Conservation (phyloP, 2,113 vertebrate species). For the Manacus vitellinus region DNA sequence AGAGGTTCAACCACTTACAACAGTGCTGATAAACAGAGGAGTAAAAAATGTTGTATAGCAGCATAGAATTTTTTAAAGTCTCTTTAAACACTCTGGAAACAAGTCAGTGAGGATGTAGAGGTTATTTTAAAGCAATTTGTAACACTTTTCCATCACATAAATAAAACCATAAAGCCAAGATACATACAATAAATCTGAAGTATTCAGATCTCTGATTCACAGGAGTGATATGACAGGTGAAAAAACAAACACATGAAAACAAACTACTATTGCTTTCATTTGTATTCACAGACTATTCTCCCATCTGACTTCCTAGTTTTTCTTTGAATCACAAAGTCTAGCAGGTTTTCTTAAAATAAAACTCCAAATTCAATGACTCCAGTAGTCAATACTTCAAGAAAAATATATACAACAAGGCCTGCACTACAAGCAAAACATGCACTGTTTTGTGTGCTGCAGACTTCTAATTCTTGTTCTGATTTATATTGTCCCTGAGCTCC, state of each 20-base stretch:
- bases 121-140: neutral
- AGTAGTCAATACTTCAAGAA: neutral
- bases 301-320: neutral
- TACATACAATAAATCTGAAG: neutral
- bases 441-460: neutral
- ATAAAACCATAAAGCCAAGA: neutral
- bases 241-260: neutral
- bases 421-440: neutral
- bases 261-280: neutral
- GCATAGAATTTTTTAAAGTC: neutral
- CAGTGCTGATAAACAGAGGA: neutral
- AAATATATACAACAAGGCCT: neutral
- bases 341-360: neutral
- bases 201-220: neutral
- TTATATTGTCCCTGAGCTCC: neutral
- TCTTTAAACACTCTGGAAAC: neutral
- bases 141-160: neutral
- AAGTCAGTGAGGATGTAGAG: neutral
- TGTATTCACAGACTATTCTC: neutral
- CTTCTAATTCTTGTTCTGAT: neutral
- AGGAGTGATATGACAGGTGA: neutral
- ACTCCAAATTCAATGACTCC: neutral
- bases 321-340: neutral
- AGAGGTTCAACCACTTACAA: neutral
- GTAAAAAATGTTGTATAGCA: neutral